phyloP scores from a whole-genome alignment of 2,113 vertebrate species.

The Tautogolabrus adspersus region DNA sequence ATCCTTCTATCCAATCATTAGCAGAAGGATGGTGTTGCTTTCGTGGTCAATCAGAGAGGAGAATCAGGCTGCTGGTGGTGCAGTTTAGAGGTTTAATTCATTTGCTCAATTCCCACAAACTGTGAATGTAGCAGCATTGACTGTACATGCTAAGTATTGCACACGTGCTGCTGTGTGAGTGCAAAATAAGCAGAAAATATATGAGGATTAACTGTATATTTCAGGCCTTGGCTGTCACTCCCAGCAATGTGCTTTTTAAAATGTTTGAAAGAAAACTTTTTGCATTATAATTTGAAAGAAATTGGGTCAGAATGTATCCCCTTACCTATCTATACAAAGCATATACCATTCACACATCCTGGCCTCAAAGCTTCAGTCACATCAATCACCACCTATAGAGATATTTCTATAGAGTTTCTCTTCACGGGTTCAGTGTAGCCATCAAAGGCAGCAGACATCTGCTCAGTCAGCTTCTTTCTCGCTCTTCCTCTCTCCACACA shows the following conservation, averaged over 20 bases:
- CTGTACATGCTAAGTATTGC: no score
- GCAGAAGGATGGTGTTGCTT: background rate
- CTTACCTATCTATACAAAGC: background rate
- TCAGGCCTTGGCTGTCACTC: no score
- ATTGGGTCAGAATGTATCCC: background rate
- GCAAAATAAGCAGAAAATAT: no score
- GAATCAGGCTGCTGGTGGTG: background rate
- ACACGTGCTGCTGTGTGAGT: no score
- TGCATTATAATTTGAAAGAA: background rate
- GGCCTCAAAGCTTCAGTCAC: constrained; percentile 3
- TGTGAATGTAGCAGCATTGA: no score
- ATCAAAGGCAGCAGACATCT: constrained; percentile 23
- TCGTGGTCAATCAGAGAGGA: constrained; percentile 1
- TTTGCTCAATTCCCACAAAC: no score
- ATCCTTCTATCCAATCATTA: constrained; percentile 20
- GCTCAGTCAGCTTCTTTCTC: constrained; percentile 15
- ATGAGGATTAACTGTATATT: no score
- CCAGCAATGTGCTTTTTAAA: no score
- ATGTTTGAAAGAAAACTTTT: background rate
- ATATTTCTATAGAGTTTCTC: background rate
- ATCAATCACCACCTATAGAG: background rate
- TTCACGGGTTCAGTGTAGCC: background rate
- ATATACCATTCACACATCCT: background rate
- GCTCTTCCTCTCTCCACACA: background rate
- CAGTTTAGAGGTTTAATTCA: no score